Conservation (phyloP, 2,797 vertebrate genomes). For the Notolabrus celidotus region DNA sequence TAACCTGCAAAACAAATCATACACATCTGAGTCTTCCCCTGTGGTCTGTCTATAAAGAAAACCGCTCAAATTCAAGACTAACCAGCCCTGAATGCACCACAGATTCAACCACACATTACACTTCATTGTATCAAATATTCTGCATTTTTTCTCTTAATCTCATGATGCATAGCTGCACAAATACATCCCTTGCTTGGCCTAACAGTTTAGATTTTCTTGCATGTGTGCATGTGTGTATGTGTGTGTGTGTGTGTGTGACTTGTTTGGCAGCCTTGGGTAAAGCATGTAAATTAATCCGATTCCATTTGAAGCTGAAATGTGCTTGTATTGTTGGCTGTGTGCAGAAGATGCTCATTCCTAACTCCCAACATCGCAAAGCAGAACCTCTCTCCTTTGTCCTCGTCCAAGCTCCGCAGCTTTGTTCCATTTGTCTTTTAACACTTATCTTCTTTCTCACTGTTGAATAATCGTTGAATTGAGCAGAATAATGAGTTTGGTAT, state of each 20-base stretch:
- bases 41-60: background rate
- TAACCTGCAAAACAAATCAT: slow-evolving; percentile 11
- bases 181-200: slow-evolving; percentile 9
- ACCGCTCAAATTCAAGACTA: background rate
- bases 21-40: slow-evolving; percentile 1
- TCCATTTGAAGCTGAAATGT: slow-evolving; percentile 56
- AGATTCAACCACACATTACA: background rate
- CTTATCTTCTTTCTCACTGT: slow-evolving; percentile 57
- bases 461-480: slow-evolving; percentile 67
- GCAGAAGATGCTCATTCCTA: slow-evolving; percentile 46
- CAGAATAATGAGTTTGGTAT: slow-evolving; percentile 75
- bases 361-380: slow-evolving; percentile 17
- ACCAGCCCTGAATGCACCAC: slow-evolving; percentile 7
- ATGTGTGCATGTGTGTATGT: slow-evolving; percentile 2
- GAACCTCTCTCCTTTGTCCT: slow-evolving; percentile 21
- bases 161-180: background rate
- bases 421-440: slow-evolving; percentile 66
- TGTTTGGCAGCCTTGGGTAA: slow-evolving; percentile 53
- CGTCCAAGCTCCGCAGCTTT: slow-evolving; percentile 44
- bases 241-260: slow-evolving; percentile 16
- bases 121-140: background rate
- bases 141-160: background rate
- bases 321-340: slow-evolving; percentile 36
- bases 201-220: slow-evolving; percentile 8
- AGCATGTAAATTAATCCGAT: slow-evolving; percentile 64